A percentile compares a stretch with the other conserved stretches of the same genome.
phyloP scores from a whole-genome alignment of 2,888 invertebrate species.

The Eristalis tenax region DNA sequence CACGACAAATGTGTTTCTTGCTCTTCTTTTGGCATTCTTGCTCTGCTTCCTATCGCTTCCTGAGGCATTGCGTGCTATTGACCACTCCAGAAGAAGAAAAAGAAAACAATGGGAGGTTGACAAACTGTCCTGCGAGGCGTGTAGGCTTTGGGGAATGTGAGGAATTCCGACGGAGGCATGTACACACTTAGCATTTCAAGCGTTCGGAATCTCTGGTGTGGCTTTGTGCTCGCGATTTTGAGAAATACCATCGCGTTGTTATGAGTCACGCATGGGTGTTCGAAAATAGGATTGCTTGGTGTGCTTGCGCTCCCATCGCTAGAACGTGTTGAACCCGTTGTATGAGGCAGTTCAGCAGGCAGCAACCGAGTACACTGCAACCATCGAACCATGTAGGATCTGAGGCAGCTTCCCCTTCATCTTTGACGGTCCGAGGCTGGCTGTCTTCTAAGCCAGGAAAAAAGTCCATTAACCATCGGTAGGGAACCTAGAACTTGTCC shows the following conservation, averaged over 20 bases:
- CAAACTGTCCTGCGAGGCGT: background rate
- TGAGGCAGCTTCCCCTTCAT: no score
- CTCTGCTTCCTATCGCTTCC: background rate
- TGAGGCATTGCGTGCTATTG: background rate
- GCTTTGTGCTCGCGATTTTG: background rate
- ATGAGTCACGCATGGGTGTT: no score
- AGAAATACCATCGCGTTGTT: background rate
- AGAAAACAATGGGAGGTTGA: background rate
- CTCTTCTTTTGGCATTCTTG: background rate
- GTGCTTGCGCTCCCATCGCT: no score
- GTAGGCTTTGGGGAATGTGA: background rate
- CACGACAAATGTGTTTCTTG: background rate
- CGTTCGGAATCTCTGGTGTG: background rate
- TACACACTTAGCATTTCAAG: background rate
- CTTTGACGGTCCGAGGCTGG: no score
- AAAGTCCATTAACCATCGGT: no score
- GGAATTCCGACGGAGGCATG: background rate
- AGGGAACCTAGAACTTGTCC: no score
- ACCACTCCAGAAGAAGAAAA: background rate
- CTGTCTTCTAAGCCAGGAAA: no score
- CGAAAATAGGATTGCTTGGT: no score
- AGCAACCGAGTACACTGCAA: no score
- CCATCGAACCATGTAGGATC: no score
- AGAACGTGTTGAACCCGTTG: no score
- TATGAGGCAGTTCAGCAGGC: no score